These are phyloP conservation scores for Teleopsis dalmanni DNA, from an alignment of 1,140 invertebrate genomes.

Conservation along the genomic window DNA sequence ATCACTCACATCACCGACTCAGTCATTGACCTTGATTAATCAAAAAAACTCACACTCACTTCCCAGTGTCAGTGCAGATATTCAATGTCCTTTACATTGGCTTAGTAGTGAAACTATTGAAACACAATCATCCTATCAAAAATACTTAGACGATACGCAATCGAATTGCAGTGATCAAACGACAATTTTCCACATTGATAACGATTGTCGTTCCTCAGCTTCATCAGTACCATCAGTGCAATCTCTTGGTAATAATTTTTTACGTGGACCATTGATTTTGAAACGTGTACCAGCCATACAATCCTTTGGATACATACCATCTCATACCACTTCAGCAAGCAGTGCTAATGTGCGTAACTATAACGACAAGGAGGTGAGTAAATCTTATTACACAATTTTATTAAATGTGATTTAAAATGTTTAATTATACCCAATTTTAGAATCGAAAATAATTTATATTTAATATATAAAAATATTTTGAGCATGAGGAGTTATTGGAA, in stretches of 20 bases:
- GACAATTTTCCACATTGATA: conserved; percentile 17
- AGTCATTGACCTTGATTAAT: not conserved
- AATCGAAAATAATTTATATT: no score
- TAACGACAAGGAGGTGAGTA: conserved; percentile 29
- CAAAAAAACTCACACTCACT: conserved; percentile 11
- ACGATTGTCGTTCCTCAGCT: conserved; percentile 12
- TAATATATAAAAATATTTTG: no score
- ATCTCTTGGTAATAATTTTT: not conserved
- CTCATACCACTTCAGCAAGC: not conserved
- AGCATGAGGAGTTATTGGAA: no score
- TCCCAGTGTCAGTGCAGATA: conserved; percentile 2
- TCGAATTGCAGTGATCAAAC: conserved; percentile 20
- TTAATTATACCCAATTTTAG: no score
- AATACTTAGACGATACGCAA: conserved; percentile 12
- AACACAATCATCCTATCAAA: conserved; percentile 7
- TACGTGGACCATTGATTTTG: conserved; percentile 13
- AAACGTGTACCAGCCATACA: conserved; percentile 21
- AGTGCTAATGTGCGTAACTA: conserved; percentile 21
- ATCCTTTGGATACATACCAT: conserved; percentile 18
- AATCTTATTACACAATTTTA: no score
- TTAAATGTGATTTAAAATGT: no score
- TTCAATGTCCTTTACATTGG: conserved; percentile 9
- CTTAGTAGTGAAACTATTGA: conserved; percentile 12
- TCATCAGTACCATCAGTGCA: not conserved
- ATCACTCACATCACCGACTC: not conserved